These are phyloP conservation scores for Amphimedon queenslandica DNA, from an alignment of 37 sponge, comb jelly and placozoan genomes.

Conservation along the genomic window DNA sequence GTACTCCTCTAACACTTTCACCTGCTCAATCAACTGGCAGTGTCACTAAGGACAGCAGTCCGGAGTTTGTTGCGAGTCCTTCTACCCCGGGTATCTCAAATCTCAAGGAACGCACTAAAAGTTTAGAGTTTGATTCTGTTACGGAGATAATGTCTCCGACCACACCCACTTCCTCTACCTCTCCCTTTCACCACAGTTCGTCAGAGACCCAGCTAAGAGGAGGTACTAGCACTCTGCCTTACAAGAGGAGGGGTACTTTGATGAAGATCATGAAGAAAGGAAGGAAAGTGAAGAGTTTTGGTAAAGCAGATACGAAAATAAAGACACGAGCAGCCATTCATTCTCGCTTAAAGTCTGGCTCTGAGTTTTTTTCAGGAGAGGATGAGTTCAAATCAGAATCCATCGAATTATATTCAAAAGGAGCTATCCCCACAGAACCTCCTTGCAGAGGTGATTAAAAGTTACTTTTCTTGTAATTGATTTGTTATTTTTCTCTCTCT, in stretches of 20 bases:
- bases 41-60: neutral
- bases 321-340: neutral
- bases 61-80: neutral
- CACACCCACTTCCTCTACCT: neutral
- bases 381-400: neutral
- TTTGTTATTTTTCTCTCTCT: neutral
- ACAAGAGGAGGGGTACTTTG: neutral
- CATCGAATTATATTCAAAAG: neutral
- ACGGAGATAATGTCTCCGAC: neutral
- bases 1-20: neutral
- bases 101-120: neutral
- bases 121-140: neutral
- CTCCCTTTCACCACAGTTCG: neutral
- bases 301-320: neutral
- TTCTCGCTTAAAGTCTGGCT: neutral
- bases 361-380: neutral
- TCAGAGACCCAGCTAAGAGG: too few species aligned
- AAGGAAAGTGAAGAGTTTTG: conserved; percentile 4
- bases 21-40: too few species aligned
- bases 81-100: neutral
- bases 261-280: neutral
- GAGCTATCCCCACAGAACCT: neutral
- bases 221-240: neutral
- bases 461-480: neutral
- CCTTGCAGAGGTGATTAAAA: neutral